A percentile compares a stretch with the other conserved stretches of the same genome.
Conservation (phyloP, 1,140 invertebrate species). For the Diachasma alloeum region DNA sequence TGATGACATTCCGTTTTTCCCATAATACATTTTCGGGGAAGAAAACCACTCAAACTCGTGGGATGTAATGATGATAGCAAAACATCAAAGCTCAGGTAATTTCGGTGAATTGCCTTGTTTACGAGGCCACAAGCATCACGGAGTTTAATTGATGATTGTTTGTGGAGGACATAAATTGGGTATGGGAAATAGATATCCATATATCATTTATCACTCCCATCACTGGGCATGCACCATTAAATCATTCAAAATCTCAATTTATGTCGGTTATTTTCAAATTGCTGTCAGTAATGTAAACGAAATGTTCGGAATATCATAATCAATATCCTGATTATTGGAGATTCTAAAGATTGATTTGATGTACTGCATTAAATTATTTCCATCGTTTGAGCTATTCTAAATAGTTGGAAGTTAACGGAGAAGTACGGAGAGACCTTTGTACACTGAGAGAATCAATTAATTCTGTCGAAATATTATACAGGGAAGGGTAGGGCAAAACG, state of each 20-base stretch:
- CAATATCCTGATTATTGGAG: no score
- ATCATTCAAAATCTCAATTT: not conserved
- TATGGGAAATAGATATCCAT: not conserved
- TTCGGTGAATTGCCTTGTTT: not conserved
- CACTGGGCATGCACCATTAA: not conserved
- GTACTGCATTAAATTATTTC: no score
- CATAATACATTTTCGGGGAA: not conserved
- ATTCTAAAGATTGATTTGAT: no score
- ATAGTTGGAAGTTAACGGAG: no score
- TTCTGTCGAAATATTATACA: no score
- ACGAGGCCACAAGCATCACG: not conserved
- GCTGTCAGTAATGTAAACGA: no score
- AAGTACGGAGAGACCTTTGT: no score
- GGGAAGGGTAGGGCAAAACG: no score
- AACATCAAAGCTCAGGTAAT: not conserved
- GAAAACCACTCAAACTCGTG: not conserved
- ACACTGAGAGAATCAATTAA: no score
- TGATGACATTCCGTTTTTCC: not conserved
- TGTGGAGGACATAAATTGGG: not conserved
- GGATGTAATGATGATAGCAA: not conserved
- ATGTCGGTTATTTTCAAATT: not conserved
- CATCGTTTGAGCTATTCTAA: no score
- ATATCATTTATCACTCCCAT: not conserved
- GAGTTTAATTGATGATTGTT: not conserved
- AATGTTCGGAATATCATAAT: no score